A percentile compares a stretch with the other conserved stretches of the same genome.
These are phyloP conservation scores for Picathartes gymnocephalus DNA, from an alignment of 2,113 vertebrate species.

Conservation along the genomic window DNA sequence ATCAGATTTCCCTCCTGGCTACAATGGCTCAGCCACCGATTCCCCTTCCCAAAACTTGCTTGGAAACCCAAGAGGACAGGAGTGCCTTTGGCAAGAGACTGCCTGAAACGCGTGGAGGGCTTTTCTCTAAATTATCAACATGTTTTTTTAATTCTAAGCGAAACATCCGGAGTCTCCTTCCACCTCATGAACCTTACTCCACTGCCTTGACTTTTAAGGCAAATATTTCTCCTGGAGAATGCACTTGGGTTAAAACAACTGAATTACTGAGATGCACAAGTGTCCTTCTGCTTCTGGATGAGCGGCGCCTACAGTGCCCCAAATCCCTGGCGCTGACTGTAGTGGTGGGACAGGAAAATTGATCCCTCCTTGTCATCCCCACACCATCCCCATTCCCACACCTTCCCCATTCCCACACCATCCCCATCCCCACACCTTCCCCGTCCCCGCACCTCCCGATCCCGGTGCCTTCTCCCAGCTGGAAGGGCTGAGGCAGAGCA, in stretches of 20 bases:
- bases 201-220: neutral
- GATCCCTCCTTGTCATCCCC: neutral
- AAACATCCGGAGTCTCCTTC: neutral
- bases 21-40: neutral
- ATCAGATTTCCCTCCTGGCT: neutral
- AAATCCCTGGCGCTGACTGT: neutral
- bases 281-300: neutral
- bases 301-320: neutral
- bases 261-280: neutral
- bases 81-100: neutral
- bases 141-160: neutral
- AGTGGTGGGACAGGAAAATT: neutral
- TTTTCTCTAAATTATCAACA: neutral
- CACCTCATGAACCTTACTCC: neutral
- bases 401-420: too few relatives aligned
- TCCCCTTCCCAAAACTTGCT: neutral
- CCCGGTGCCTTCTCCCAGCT: accelerated
- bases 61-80: neutral
- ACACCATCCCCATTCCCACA: too few relatives aligned
- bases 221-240: neutral
- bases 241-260: neutral
- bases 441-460: neutral
- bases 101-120: neutral
- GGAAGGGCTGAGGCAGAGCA: neutral
- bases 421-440: neutral